Percentiles rank a stretch among this genome's conserved stretches.
Evolutionary conservation across 1,140 invertebrate species (phyloP).

Genomic region (Popillia japonica): DNA sequence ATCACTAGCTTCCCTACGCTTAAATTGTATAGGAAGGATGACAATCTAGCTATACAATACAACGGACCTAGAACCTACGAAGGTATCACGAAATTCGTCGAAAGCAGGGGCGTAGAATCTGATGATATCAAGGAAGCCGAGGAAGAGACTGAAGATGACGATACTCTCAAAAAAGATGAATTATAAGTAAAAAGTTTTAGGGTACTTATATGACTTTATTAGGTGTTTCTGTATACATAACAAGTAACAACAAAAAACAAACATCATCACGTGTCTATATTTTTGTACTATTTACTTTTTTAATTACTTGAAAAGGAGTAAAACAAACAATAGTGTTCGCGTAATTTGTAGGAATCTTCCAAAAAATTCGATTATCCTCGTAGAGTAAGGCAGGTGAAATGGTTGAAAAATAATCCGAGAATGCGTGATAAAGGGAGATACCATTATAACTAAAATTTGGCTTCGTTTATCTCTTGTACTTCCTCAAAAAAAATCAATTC

Average conservation of each 20-base stretch:
- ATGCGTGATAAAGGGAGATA: too few relatives aligned
- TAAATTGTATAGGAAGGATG: constrained; percentile 92
- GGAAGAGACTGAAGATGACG: constrained; percentile 71
- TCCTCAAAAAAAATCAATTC: too few relatives aligned
- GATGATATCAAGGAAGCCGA: constrained; percentile 65
- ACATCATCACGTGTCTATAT: constrained; percentile 29
- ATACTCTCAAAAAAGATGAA: constrained; percentile 72
- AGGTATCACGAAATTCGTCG: constrained; percentile 91
- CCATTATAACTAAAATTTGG: too few relatives aligned
- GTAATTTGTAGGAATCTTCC: constrained; percentile 9
- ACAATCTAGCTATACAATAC: constrained; percentile 94
- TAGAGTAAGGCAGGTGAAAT: too few relatives aligned
- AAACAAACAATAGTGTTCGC: not conserved
- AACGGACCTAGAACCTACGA: constrained; percentile 95
- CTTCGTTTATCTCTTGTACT: too few relatives aligned
- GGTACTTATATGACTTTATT: constrained; percentile 14
- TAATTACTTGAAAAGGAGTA: not conserved
- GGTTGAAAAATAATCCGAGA: too few relatives aligned
- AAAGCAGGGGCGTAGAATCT: constrained; percentile 76
- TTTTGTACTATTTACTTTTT: constrained; percentile 35
- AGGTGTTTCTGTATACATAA: too few relatives aligned
- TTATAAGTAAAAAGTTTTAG: constrained; percentile 62
- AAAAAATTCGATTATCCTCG: not conserved
- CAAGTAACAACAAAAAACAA: not conserved
- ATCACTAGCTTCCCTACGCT: constrained; percentile 97